These are phyloP conservation scores for Leptoclinus maculatus DNA, from an alignment of 2,797 vertebrate genomes.

Conservation along the genomic window DNA sequence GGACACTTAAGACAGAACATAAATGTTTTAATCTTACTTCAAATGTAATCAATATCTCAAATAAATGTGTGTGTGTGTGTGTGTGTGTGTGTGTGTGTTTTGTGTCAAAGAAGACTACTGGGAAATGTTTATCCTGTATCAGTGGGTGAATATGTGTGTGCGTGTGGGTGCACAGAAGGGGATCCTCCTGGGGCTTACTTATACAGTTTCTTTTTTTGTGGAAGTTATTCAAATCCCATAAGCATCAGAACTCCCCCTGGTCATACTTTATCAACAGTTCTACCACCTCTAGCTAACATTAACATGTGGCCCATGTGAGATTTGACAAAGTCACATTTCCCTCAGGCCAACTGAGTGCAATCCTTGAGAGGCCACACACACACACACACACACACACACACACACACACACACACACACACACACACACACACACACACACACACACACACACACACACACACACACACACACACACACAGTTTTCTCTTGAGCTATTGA, in stretches of 20 bases:
- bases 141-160: not conserved
- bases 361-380: conserved; percentile 19
- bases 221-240: conserved; percentile 61
- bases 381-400: conserved; percentile 11
- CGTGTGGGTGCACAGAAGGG: not conserved
- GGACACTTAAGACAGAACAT: not conserved
- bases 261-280: conserved; percentile 50
- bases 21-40: not conserved
- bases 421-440: conserved; percentile 2
- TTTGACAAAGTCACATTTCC: conserved; percentile 42
- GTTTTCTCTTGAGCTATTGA: conserved; percentile 30
- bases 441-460: conserved; percentile 7
- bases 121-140: not conserved
- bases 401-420: conserved; percentile 3
- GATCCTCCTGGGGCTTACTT: conserved; percentile 25
- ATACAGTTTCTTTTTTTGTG: conserved; percentile 9
- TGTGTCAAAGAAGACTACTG: not conserved
- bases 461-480: conserved; percentile 5
- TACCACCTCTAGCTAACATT: conserved; percentile 45
- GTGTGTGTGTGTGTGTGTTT: conserved; percentile 14
- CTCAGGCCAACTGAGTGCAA: conserved; percentile 30
- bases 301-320: conserved; percentile 52
- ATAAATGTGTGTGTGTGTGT: conserved; percentile 1
- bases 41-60: conserved; percentile 7
- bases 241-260: conserved; percentile 45